phyloP scores from a whole-genome alignment of 2,113 vertebrate species.

The Grus americana region DNA sequence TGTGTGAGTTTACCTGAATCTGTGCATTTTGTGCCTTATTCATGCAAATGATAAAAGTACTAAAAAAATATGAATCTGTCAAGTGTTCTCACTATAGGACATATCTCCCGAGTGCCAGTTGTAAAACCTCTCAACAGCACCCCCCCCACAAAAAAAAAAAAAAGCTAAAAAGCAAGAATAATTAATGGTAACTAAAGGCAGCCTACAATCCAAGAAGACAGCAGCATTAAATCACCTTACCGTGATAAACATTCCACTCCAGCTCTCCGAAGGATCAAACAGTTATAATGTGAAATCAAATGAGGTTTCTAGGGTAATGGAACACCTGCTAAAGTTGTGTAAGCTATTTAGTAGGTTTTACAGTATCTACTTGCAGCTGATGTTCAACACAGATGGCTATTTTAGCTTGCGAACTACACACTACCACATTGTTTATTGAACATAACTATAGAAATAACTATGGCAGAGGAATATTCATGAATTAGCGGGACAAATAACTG shows the following conservation, averaged over 20 bases:
- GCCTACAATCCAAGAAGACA: slow-evolving; percentile 61
- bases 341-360: slow-evolving; percentile 66
- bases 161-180: slow-evolving; percentile 38
- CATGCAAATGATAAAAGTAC: slow-evolving; percentile 85
- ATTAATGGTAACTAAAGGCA: slow-evolving; percentile 68
- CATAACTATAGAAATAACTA: slow-evolving; percentile 63
- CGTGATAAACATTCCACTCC: slow-evolving; percentile 77
- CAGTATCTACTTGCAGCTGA: slow-evolving; percentile 67
- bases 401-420: slow-evolving; percentile 60
- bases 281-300: slow-evolving; percentile 73
- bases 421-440: slow-evolving; percentile 63
- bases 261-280: slow-evolving; percentile 71
- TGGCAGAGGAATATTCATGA: slow-evolving; percentile 64
- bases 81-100: slow-evolving; percentile 82
- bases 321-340: slow-evolving; percentile 67
- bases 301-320: slow-evolving; percentile 72
- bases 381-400: slow-evolving; percentile 65
- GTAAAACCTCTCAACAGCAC: slow-evolving; percentile 72
- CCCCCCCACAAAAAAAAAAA: slow-evolving; percentile 1
- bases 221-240: slow-evolving; percentile 70
- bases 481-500: slow-evolving; percentile 47
- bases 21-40: slow-evolving; percentile 99
- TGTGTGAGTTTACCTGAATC: slow-evolving; percentile 94
- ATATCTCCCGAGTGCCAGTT: slow-evolving; percentile 73
- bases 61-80: slow-evolving; percentile 70